These are phyloP conservation scores for Percina caprodes DNA, from an alignment of 2,113 vertebrate species.

Conservation along the genomic window DNA sequence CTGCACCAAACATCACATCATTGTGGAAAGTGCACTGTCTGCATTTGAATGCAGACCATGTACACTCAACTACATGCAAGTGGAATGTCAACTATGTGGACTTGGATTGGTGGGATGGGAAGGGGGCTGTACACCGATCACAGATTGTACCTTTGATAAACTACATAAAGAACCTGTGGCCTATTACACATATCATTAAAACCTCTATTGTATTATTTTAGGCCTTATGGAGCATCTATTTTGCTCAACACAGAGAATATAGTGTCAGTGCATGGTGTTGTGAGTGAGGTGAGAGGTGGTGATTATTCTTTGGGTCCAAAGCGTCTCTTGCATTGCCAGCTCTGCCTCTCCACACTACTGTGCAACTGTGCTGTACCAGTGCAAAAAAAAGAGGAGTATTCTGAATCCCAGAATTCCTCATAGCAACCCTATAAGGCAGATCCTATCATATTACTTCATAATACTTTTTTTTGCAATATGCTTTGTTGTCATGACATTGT, in stretches of 20 bases:
- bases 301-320: conserved; percentile 40
- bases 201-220: neutral
- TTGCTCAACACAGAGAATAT: neutral
- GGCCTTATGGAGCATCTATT: conserved; percentile 6
- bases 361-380: conserved; percentile 6
- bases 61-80: conserved; percentile 30
- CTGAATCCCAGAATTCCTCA: conserved; percentile 8
- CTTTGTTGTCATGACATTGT: conserved; percentile 5
- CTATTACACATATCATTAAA: conserved; percentile 7
- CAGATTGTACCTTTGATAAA: conserved; percentile 17
- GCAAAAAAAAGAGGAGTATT: neutral
- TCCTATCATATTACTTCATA: conserved; percentile 1
- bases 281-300: conserved; percentile 49
- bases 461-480: neutral
- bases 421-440: neutral
- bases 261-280: conserved; percentile 17
- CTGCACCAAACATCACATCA: conserved; percentile 1
- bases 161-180: neutral
- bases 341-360: neutral
- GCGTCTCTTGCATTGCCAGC: conserved; percentile 12
- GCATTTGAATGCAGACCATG: conserved; percentile 29
- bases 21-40: conserved; percentile 14
- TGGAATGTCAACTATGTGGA: conserved; percentile 41
- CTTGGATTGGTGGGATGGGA: neutral
- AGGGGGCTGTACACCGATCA: neutral